A percentile compares a stretch with the other conserved stretches of the same genome.
phyloP scores from a whole-genome alignment of 1,140 invertebrate species.

The Zaprionus gabonicus region DNA sequence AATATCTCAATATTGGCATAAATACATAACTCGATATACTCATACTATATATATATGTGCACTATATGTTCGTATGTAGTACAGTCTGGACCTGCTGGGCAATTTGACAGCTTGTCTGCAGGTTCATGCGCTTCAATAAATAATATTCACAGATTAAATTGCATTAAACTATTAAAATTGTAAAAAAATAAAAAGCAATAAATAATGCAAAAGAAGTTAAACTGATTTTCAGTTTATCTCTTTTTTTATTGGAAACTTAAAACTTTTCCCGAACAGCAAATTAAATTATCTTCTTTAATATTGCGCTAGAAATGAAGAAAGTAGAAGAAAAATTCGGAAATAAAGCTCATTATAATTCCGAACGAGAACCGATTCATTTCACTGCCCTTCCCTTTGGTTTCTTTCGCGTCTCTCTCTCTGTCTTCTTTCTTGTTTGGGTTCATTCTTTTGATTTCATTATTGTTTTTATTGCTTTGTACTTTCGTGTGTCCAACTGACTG shows the following conservation, averaged over 20 bases:
- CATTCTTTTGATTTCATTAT: slow-evolving; percentile 80
- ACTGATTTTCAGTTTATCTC: not conserved
- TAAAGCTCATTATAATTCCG: slow-evolving; percentile 75
- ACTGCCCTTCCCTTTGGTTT: slow-evolving; percentile 47
- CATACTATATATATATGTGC: no score
- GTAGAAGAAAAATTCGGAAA: slow-evolving; percentile 28
- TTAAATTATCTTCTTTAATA: slow-evolving; percentile 12
- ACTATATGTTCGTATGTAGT: no score
- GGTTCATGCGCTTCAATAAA: slow-evolving; percentile 71
- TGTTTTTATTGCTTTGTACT: slow-evolving; percentile 72
- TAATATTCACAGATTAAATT: slow-evolving; percentile 39
- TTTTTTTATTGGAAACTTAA: not conserved
- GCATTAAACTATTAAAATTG: slow-evolving; percentile 6
- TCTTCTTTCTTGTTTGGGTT: slow-evolving; percentile 40
- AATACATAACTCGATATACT: slow-evolving; percentile 7
- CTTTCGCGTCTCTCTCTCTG: slow-evolving; percentile 35
- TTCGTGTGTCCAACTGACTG: slow-evolving; percentile 73
- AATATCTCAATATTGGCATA: slow-evolving; percentile 52
- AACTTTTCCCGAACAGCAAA: not conserved
- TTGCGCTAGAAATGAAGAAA: slow-evolving; percentile 20
- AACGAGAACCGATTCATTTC: slow-evolving; percentile 55
- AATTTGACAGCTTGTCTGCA: slow-evolving; percentile 62
- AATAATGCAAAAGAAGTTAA: not conserved
- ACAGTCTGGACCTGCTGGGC: slow-evolving; percentile 4
- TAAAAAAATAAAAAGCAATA: not conserved